These are phyloP conservation scores for Cryptotermes secundus DNA, from an alignment of 1,140 invertebrate species.

Conservation along the genomic window DNA sequence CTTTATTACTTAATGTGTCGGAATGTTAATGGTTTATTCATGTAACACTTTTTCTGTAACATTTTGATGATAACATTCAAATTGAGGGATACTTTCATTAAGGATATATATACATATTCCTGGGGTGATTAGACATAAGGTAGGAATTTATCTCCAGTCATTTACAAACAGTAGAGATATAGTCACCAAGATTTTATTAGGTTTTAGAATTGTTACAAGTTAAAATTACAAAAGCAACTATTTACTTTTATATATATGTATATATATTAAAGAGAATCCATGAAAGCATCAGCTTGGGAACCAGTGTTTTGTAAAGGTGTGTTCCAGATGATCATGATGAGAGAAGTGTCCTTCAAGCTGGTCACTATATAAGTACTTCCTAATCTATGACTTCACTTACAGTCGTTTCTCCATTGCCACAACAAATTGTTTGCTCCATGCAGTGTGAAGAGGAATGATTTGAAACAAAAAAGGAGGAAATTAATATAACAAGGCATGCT, in stretches of 20 bases:
- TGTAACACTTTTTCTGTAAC: not conserved
- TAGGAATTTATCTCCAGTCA: slow-evolving; percentile 6
- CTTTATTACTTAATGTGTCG: not conserved
- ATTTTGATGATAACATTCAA: not conserved
- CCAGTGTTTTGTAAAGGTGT: not conserved
- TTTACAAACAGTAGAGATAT: slow-evolving; percentile 6
- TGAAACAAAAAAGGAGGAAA: slow-evolving; percentile 12
- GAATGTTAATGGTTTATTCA: not conserved
- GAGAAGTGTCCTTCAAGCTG: not conserved
- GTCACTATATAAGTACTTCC: not conserved
- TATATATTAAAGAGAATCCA: not conserved
- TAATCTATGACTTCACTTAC: slow-evolving; percentile 8
- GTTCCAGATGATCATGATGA: not conserved
- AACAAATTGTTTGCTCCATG: slow-evolving; percentile 19
- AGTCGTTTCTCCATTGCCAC: slow-evolving; percentile 1
- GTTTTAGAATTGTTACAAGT: slow-evolving; percentile 20
- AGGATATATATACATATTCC: not conserved
- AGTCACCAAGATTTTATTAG: slow-evolving; percentile 12
- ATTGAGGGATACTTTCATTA: not conserved
- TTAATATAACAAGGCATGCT: slow-evolving; percentile 20
- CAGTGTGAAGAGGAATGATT: slow-evolving; percentile 12
- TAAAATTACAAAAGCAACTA: slow-evolving; percentile 18
- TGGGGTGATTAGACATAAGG: not conserved
- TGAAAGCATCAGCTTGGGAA: not conserved
- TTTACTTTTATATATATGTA: slow-evolving; percentile 18